Evolutionary conservation across 2,113 vertebrate species (phyloP).

Genomic region (Campylomormyrus tamandua): DNA sequence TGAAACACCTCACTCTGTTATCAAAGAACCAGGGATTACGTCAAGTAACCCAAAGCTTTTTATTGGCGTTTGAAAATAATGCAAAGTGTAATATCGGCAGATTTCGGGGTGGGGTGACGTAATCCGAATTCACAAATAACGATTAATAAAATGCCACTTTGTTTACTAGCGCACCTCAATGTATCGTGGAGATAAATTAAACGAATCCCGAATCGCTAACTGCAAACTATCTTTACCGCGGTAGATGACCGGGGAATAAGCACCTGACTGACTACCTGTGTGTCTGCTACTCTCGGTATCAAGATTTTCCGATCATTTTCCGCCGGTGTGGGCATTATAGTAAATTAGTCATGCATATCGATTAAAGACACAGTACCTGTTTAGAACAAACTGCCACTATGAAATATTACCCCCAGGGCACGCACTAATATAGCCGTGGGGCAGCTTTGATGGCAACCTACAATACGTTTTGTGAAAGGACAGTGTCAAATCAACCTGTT

Average conservation of each 20-base stretch:
- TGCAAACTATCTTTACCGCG: too few species aligned
- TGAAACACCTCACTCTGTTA: too few species aligned
- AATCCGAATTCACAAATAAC: too few species aligned
- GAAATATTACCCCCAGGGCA: not conserved
- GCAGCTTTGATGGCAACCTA: not conserved
- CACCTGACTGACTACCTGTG: not conserved
- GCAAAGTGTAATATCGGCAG: too few species aligned
- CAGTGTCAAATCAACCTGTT: not conserved
- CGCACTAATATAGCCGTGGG: not conserved
- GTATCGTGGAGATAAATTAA: too few species aligned
- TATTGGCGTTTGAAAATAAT: too few species aligned
- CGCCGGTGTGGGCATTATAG: constrained; percentile 19
- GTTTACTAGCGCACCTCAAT: too few species aligned
- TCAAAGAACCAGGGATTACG: too few species aligned
- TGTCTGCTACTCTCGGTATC: constrained; percentile 45
- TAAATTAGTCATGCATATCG: not conserved
- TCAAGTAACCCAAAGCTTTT: too few species aligned
- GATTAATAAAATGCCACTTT: too few species aligned
- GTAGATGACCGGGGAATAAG: not conserved
- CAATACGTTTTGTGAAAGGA: not conserved
- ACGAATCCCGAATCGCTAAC: too few species aligned
- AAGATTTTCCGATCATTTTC: constrained; percentile 55
- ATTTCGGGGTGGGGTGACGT: too few species aligned
- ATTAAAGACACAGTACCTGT: not conserved
- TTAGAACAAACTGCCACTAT: not conserved